Percentiles rank a stretch among this genome's conserved stretches.
phyloP scores from a whole-genome alignment of 2,797 vertebrate species.

The Strix occidentalis region DNA sequence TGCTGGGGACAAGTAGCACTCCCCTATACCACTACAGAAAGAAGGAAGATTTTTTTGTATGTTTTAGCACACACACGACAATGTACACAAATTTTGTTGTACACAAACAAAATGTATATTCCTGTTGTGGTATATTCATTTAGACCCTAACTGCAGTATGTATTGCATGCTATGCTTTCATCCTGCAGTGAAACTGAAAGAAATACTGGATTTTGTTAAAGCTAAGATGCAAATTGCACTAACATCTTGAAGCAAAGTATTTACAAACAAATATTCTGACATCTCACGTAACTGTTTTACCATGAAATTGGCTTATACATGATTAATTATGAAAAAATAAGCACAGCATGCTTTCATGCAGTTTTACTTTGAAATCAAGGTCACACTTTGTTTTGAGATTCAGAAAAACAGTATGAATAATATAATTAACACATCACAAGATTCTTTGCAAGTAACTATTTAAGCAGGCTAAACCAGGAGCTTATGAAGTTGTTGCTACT shows the following conservation, averaged over 20 bases:
- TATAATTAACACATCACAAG: conserved; percentile 54
- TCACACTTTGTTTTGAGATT: conserved; percentile 51
- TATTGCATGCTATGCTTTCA: not conserved
- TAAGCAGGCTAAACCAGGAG: not conserved
- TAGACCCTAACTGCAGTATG: not conserved
- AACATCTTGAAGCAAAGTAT: conserved; percentile 25
- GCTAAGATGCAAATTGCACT: not conserved
- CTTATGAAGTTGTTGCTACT: conserved; percentile 1
- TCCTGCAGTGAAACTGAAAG: not conserved
- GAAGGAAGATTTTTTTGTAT: not conserved
- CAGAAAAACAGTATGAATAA: conserved; percentile 36
- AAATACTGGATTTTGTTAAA: not conserved
- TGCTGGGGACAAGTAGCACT: not conserved
- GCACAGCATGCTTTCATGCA: conserved; percentile 34
- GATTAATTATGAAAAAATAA: conserved; percentile 61
- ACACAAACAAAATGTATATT: not conserved
- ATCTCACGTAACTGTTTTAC: conserved; percentile 42
- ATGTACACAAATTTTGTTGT: no score
- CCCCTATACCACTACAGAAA: not conserved
- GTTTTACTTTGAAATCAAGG: conserved; percentile 60
- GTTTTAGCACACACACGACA: not conserved
- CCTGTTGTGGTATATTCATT: not conserved
- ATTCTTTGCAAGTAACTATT: conserved; percentile 17
- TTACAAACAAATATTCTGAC: conserved; percentile 50
- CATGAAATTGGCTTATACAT: conserved; percentile 51